Evolutionary conservation across 1,140 invertebrate species (phyloP).

Genomic region (Oppia nitens): DNA sequence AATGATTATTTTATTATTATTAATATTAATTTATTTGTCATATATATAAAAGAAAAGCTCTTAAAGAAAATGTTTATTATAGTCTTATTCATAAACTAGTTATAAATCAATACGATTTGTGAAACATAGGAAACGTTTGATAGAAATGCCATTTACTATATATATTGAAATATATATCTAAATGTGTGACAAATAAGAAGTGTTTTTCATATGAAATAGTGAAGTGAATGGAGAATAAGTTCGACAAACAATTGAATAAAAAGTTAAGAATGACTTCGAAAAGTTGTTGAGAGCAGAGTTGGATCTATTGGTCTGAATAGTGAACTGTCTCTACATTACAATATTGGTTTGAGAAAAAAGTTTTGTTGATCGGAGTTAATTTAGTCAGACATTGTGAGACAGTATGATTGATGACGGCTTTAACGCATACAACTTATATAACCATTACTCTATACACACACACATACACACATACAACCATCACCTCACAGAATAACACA

Average conservation of each 20-base stretch:
- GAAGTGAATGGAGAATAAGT: neutral
- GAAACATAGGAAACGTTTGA: too few relatives aligned
- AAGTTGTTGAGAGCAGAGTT: neutral
- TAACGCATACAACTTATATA: slow-evolving; percentile 14
- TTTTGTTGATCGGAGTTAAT: slow-evolving; percentile 19
- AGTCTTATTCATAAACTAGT: too few relatives aligned
- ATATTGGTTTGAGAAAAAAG: slow-evolving; percentile 8
- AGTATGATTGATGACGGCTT: slow-evolving; percentile 18
- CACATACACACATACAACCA: too few relatives aligned
- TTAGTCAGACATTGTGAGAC: slow-evolving; percentile 18
- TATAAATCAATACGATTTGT: neutral
- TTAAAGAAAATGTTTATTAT: too few relatives aligned
- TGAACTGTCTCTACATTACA: slow-evolving; percentile 6
- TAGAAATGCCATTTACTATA: too few relatives aligned
- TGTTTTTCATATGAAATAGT: too few relatives aligned
- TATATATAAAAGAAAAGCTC: too few relatives aligned
- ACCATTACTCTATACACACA: too few relatives aligned
- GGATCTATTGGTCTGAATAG: neutral
- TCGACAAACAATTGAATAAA: neutral
- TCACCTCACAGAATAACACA: too few relatives aligned
- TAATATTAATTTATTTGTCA: too few relatives aligned
- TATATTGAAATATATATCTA: neutral
- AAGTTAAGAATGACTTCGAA: neutral
- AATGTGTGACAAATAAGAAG: neutral
- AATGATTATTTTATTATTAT: too few relatives aligned